phyloP scores from a whole-genome alignment of 2,113 vertebrate species.

The Anguilla japonica region DNA sequence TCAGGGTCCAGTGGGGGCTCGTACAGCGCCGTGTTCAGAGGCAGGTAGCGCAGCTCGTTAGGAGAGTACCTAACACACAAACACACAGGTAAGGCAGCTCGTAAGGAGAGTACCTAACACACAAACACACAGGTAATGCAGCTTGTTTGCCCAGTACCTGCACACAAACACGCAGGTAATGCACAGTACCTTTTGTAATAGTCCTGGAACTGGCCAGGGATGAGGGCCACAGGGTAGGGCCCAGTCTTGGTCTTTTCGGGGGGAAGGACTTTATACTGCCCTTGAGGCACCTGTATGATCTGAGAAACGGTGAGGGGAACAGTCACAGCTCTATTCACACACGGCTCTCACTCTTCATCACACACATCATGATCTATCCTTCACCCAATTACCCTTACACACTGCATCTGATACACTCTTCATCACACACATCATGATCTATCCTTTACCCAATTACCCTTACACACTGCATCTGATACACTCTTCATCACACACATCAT shows the following conservation, averaged over 20 bases:
- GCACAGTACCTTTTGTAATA: constrained; percentile 90
- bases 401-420: too few species aligned
- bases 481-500: too few species aligned
- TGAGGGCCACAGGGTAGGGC: constrained; percentile 95
- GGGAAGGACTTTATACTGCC: constrained; percentile 89
- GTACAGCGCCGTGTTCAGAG: constrained; percentile 91
- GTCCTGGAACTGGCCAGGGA: constrained; percentile 98
- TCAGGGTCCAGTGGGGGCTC: constrained; percentile 96
- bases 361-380: too few species aligned
- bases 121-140: constrained; percentile 78
- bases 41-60: constrained; percentile 94
- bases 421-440: too few species aligned
- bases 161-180: not conserved
- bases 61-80: constrained; percentile 82
- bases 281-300: constrained; percentile 97
- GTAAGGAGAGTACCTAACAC: constrained; percentile 88
- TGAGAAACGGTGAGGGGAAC: constrained; percentile 49
- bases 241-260: constrained; percentile 88
- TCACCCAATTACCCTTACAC: too few species aligned
- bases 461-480: too few species aligned
- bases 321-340: not conserved
- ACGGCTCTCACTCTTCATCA: not conserved
- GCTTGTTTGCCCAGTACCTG: constrained; percentile 94
- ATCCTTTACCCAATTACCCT: too few species aligned
- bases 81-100: constrained; percentile 87